Evolutionary conservation across 2,113 vertebrate genomes (phyloP), one percentile per base, ranked within the genome.

Genomic region (Columba livia): DNA sequence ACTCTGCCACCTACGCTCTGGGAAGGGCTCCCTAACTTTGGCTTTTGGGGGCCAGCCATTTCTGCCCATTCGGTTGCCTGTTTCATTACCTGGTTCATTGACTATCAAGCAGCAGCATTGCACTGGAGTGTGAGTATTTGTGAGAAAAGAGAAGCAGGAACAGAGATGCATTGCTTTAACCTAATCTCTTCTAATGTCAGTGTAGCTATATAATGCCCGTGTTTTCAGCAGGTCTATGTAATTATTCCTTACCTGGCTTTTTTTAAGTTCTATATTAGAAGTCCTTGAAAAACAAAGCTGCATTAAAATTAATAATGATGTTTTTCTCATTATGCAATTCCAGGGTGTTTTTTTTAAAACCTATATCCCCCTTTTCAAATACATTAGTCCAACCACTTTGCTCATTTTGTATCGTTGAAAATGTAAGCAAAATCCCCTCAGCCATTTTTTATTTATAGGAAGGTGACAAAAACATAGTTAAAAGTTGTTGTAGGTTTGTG

Each of bases 51-150:
- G 29, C 19, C 56, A 74, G 24, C 12, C 65, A 17, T 74, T 79
- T 71, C 36, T 86, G 65, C 57, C 53, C 11, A 1, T 69, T 56
- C 2, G 2, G 38, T 32, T 32, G 2, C 61, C 51, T 25, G 13
- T 40, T 89, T 38, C 2, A 0, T 44, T 32, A 11, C 15, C 15
- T 47, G 15, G 3, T 58, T 60, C 19, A 5, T 4, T 66, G 51
- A 62, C 9, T 61, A 19, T 32, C n/a, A 24, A 34, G n/a, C 32
- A 84, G 81, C 61, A 78, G 44, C 74, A 7, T 75, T 36, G 23
- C 24, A 9, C 32, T 26, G 31, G 11, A 48, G 28, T 10, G n/a
- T 0, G 0, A 69, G 13, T 20, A 24, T 56, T 50, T 0, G 0
- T 69, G 25, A 81, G 66, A 65, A 54, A 29, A 79, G 29, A 72